phyloP scores from a whole-genome alignment of 2,113 vertebrate genomes.

The Felis catus region F.catus_Fca126_mat1.0 CM031424.1:79864501-79865000 shows the following conservation, averaged over 20 bases:
- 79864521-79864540: constrained; percentile 1
- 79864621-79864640: background rate
- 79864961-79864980: background rate
- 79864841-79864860: constrained; percentile 87
- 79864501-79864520: background rate
- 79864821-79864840: constrained; percentile 84
- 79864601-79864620: background rate
- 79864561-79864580: background rate
- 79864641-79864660: background rate
- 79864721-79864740: background rate
- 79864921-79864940: background rate
- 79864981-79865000: background rate
- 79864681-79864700: background rate
- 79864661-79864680: background rate
- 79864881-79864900: constrained; percentile 91
- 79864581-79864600: background rate
- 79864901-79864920: constrained; percentile 92
- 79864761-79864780: constrained; percentile 79
- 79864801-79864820: constrained; percentile 84
- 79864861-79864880: constrained; percentile 90
- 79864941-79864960: background rate
- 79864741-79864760: background rate
- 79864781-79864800: constrained; percentile 83
- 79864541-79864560: background rate
- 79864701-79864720: background rate